Evolutionary conservation across 2,113 vertebrate species (phyloP).

Genomic region (Spea bombifrons): DNA sequence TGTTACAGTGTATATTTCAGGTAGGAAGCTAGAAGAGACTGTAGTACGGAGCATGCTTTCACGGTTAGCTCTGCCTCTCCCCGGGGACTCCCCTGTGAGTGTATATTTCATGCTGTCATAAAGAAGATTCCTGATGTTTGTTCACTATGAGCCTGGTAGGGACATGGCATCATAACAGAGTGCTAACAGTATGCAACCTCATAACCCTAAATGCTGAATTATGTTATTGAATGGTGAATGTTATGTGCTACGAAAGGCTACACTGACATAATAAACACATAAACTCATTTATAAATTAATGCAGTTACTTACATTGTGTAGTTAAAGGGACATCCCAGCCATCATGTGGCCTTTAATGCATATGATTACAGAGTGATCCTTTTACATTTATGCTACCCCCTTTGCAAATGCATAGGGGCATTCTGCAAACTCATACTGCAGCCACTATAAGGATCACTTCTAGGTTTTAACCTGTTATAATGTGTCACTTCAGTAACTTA

Average conservation of each 20-base stretch:
- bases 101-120: slow-evolving; percentile 30
- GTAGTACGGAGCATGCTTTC: background rate
- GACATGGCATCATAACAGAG: slow-evolving; percentile 32
- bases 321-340: too few relatives aligned
- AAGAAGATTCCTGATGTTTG: slow-evolving; percentile 38
- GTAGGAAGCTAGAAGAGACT: background rate
- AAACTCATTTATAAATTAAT: too few relatives aligned
- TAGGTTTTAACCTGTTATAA: too few relatives aligned
- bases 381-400: background rate
- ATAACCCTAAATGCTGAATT: background rate
- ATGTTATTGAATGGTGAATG: background rate
- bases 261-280: too few relatives aligned
- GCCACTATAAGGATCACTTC: too few relatives aligned
- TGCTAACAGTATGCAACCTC: background rate
- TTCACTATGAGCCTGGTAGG: slow-evolving; percentile 27
- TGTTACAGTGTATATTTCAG: background rate
- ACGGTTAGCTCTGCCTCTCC: background rate
- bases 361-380: background rate
- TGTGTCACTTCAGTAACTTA: too few relatives aligned
- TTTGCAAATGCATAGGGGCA: too few relatives aligned
- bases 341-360: too few relatives aligned
- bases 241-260: background rate
- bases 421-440: too few relatives aligned
- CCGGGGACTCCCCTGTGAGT: slow-evolving; percentile 22
- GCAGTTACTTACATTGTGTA: background rate